Conservation (phyloP, 1,140 invertebrate genomes). For the Cherax destructor region DNA sequence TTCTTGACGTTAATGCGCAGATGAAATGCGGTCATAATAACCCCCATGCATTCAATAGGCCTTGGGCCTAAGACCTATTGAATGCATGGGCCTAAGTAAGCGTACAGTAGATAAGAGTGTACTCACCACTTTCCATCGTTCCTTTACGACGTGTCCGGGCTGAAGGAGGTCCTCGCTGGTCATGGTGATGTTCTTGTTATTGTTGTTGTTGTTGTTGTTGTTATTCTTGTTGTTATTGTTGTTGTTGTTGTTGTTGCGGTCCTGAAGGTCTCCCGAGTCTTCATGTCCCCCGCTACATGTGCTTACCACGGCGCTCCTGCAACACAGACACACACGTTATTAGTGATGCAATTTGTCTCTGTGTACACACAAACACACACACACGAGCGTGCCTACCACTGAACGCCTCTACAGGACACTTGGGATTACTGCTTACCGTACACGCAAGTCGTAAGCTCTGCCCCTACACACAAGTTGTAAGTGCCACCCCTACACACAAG, state of each 20-base stretch:
- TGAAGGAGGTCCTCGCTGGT: slow-evolving; percentile 91
- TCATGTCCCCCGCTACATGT: slow-evolving; percentile 66
- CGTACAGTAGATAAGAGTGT: not conserved
- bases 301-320: slow-evolving; percentile 62
- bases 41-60: too few species aligned
- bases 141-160: slow-evolving; percentile 97
- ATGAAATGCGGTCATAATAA: too few species aligned
- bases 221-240: slow-evolving; percentile 60
- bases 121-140: slow-evolving; percentile 96
- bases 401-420: too few species aligned
- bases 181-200: slow-evolving; percentile 71
- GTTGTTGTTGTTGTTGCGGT: slow-evolving; percentile 60
- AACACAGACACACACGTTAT: not conserved
- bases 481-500: too few species aligned
- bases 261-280: slow-evolving; percentile 66
- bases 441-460: too few species aligned
- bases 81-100: too few species aligned
- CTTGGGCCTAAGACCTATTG: too few species aligned
- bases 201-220: slow-evolving; percentile 56
- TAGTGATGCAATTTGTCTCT: not conserved
- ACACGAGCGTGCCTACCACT: too few species aligned
- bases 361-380: too few species aligned
- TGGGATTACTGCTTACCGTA: too few species aligned
- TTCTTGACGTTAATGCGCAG: too few species aligned
- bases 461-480: too few species aligned